A percentile compares a stretch with the other conserved stretches of the same genome.
Evolutionary conservation across 30 jellyfish, hydroid and myxozoan genomes (phyloP).

Genomic region (Nemopilema nomurai): DNA sequence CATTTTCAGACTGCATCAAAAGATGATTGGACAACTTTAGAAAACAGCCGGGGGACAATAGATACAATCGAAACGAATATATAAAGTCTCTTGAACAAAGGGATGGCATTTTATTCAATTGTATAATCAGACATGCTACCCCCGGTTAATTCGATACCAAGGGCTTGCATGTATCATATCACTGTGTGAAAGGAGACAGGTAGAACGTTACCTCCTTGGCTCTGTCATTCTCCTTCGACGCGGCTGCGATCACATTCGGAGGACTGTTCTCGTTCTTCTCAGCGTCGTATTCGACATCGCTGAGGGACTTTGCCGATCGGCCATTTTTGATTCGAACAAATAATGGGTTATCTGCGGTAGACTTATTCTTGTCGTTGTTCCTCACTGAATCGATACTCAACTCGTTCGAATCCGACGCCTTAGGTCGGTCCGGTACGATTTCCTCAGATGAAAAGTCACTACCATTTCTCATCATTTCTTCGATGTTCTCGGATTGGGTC

Average conservation of each 20-base stretch:
- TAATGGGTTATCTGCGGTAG: constrained; percentile 53
- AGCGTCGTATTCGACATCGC: not conserved
- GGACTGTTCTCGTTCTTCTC: not conserved
- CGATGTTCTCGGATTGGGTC: constrained; percentile 45
- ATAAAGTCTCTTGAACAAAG: not conserved
- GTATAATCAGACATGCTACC: too few species aligned
- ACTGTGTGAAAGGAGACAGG: not conserved
- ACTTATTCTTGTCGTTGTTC: not conserved
- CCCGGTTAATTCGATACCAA: too few species aligned
- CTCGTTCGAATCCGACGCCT: not conserved
- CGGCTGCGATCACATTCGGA: not conserved
- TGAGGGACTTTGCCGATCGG: constrained; percentile 23
- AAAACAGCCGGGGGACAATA: too few species aligned
- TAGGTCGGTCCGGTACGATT: not conserved
- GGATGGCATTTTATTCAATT: too few species aligned
- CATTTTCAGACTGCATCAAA: constrained; percentile 19
- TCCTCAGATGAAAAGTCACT: not conserved
- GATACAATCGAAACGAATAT: too few species aligned
- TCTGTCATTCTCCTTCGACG: not conserved
- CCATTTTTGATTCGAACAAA: constrained; percentile 48
- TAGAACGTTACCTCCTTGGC: not conserved
- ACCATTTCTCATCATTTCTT: constrained; percentile 15
- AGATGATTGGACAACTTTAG: too few species aligned
- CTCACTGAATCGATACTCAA: not conserved
- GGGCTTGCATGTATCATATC: too few species aligned